Evolutionary conservation across 2,888 invertebrate genomes (phyloP), one percentile per base, ranked within the genome.

Genomic region (Bhutanitis thaidina): DNA sequence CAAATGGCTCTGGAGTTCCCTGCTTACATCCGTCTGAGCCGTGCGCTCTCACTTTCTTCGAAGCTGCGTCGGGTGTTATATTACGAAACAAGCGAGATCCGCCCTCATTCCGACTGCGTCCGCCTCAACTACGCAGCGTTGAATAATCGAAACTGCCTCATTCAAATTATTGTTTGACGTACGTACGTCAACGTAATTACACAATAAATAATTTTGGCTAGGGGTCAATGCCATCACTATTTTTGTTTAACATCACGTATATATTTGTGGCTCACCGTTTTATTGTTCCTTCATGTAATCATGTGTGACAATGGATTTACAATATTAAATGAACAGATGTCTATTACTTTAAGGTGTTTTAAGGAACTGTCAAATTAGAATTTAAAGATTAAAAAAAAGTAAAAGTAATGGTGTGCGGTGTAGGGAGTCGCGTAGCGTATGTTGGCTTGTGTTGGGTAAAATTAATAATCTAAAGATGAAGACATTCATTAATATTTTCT

Each of bases 61-160:
- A 58, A 60, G 59, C 57, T 49, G 55, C 51, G 53, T 54, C 57
- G 61, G 55, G 45, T 58, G 43, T 56, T 46, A 54, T 50, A 69
- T 85, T 84, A 81, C 73, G 82, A 81, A 83, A 84, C 76, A 60
- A 56, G 51, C 62, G 59, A 67, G 69, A 65, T 66, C 73, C 77
- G 78, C 67, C 72, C 58, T 53, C 65, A 77, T 67, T 79, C 78
- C 75, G 76, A 69, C 55, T 38, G 36, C 55, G 65, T 72, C 71
- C 75, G 74, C 72, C 68, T 73, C 56, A 25, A 61, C 61, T 64
- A 60, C 59, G 59, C 51, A 56, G 69, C 70, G 70, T 51, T 51
- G 40, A 71, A 75, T 75, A 78, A 78, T 69, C 60, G 60, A 55
- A 62, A 68, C 62, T 60, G 66, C 62, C 64, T 66, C 72, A 75